phyloP scores from a whole-genome alignment of 2,888 invertebrate species.

The Pyrgus malvae region DNA sequence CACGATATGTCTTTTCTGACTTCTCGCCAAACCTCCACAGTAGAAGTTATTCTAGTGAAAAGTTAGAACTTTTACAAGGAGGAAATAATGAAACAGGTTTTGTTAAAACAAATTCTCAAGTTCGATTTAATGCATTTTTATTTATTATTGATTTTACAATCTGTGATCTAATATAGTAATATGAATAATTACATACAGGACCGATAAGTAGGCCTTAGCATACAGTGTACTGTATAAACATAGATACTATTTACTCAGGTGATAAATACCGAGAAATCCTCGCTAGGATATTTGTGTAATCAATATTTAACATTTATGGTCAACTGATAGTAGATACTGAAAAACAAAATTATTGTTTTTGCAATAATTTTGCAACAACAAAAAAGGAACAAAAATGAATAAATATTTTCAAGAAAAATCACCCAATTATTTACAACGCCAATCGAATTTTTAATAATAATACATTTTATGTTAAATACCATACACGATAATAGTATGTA shows the following conservation, averaged over 20 bases:
- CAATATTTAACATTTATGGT: background rate
- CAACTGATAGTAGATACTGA: too few relatives aligned
- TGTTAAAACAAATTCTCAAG: background rate
- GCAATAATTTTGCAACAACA: too few relatives aligned
- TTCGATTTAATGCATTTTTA: conserved; percentile 8
- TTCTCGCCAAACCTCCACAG: too few relatives aligned
- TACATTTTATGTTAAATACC: background rate
- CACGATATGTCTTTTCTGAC: too few relatives aligned
- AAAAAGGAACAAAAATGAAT: too few relatives aligned
- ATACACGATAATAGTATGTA: background rate
- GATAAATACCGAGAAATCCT: background rate
- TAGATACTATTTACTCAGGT: background rate
- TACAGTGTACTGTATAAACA: background rate
- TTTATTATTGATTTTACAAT: conserved; percentile 10
- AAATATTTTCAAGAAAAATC: background rate
- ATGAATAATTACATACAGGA: conserved; percentile 8
- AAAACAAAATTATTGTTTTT: too few relatives aligned
- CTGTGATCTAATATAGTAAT: background rate
- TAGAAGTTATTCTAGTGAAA: too few relatives aligned
- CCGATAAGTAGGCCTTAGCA: conserved; percentile 4
- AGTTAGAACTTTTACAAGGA: too few relatives aligned
- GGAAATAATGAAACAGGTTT: too few relatives aligned
- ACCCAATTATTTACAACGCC: background rate
- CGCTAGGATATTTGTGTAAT: background rate
- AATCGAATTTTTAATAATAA: background rate